Percentiles rank a stretch among this genome's conserved stretches.
Evolutionary conservation across 2,113 vertebrate species (phyloP).

Genomic region (Etheostoma cragini): DNA sequence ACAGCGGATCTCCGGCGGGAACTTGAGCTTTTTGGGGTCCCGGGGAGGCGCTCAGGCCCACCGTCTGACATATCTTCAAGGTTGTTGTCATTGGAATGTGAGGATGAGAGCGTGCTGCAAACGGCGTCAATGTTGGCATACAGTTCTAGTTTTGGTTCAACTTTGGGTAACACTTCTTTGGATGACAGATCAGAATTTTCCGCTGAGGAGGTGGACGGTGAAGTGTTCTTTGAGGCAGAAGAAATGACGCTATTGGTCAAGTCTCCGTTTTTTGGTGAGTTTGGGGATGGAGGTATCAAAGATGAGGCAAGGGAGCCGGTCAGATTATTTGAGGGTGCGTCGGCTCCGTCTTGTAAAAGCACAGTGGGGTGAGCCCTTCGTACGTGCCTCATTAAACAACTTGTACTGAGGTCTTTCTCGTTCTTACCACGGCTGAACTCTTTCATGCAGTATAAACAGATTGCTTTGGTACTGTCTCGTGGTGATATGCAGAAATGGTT

Average conservation of each 20-base stretch:
- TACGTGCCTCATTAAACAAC: slow-evolving; percentile 97
- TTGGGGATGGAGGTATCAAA: slow-evolving; percentile 85
- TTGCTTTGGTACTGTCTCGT: slow-evolving; percentile 96
- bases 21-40: slow-evolving; percentile 88
- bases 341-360: slow-evolving; percentile 87
- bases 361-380: slow-evolving; percentile 94
- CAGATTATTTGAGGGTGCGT: slow-evolving; percentile 75
- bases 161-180: slow-evolving; percentile 88
- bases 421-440: slow-evolving; percentile 98
- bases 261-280: slow-evolving; percentile 86
- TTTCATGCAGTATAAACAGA: slow-evolving; percentile 99
- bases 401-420: slow-evolving; percentile 97
- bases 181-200: slow-evolving; percentile 85
- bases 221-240: slow-evolving; percentile 81
- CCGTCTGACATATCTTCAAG: slow-evolving; percentile 86
- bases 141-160: slow-evolving; percentile 85
- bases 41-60: slow-evolving; percentile 81
- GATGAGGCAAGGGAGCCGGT: slow-evolving; percentile 80
- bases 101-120: slow-evolving; percentile 74
- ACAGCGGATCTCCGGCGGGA: slow-evolving; percentile 94
- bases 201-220: slow-evolving; percentile 88
- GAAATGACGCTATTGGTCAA: slow-evolving; percentile 70
- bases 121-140: slow-evolving; percentile 80
- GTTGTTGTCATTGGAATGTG: slow-evolving; percentile 81
- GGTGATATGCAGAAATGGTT: slow-evolving; percentile 98